Evolutionary conservation across 1,140 invertebrate genomes (phyloP), one percentile per base, ranked within the genome.

Genomic region (Drusus annulatus): DNA sequence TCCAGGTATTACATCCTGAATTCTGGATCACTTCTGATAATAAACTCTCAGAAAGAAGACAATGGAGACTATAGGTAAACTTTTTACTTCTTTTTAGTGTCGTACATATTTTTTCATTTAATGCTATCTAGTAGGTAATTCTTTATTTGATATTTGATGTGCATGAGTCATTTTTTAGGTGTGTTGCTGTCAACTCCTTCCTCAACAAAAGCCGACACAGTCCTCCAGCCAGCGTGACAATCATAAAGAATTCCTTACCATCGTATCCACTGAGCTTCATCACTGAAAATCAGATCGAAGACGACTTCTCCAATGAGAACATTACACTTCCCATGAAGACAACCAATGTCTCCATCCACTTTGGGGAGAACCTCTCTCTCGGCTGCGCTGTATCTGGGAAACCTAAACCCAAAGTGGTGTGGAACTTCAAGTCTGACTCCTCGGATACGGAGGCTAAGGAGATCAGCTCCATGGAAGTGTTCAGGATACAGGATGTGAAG

Each of bases 101-200:
- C 7, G 2, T 45, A 19, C 16, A 1, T 60, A 60, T 17, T 21
- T 56, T 17, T 56, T 1, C 19, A 56, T 17, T 56, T 17, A n/a
- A n/a, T n/a, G n/a, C n/a, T n/a, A n/a, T n/a, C n/a, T n/a, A n/a
- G n/a, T n/a, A n/a, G n/a, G n/a, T n/a, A n/a, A n/a, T n/a, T n/a
- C n/a, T n/a, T n/a, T n/a, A n/a, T n/a, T n/a, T n/a, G n/a, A n/a
- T n/a, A n/a, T n/a, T n/a, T n/a, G n/a, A n/a, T n/a, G n/a, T n/a
- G n/a, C n/a, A n/a, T n/a, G n/a, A n/a, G n/a, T n/a, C n/a, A n/a
- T n/a, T 28, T 28, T 28, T 25, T 85, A 89, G 88, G 78, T 90
- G 89, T 74, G 85, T 84, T 80, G 88, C 87, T 58, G 86, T 81
- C 1, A 90, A 90, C 65, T 45, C 76, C 6, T 56, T 85, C 7